A percentile compares a stretch with the other conserved stretches of the same genome.
These are phyloP conservation scores for Progne subis DNA, from an alignment of 2,113 vertebrate species.

Conservation along the genomic window DNA sequence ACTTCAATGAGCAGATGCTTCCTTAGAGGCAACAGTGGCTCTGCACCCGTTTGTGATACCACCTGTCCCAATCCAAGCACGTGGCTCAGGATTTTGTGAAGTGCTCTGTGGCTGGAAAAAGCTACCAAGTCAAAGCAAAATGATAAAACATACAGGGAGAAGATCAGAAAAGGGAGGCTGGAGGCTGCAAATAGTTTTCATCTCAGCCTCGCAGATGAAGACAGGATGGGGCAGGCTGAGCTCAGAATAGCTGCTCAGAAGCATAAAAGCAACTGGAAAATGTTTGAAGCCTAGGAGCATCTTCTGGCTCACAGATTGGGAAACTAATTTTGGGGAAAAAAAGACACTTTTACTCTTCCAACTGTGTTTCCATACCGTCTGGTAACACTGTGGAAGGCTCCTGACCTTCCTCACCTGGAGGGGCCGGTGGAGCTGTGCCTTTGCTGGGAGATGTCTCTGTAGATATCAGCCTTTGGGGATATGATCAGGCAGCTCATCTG, in stretches of 20 bases:
- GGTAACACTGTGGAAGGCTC: background rate
- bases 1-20: background rate
- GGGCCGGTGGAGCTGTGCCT: background rate
- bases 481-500: background rate
- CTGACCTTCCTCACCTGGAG: background rate
- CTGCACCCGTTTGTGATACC: background rate
- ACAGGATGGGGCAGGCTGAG: background rate
- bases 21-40: background rate
- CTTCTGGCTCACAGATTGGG: background rate
- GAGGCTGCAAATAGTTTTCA: background rate
- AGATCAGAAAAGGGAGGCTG: background rate
- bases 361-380: fast-evolving
- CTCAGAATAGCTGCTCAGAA: background rate
- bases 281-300: background rate
- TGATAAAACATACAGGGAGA: background rate
- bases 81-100: background rate
- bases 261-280: background rate
- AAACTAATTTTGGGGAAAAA: background rate
- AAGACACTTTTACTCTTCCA: background rate
- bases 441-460: background rate
- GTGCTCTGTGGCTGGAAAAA: background rate
- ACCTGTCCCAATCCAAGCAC: background rate
- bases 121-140: background rate
- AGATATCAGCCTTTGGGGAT: background rate
- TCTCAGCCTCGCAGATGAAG: background rate